Conservation (phyloP, 2,888 invertebrate species). For the Allygus modestus region DNA sequence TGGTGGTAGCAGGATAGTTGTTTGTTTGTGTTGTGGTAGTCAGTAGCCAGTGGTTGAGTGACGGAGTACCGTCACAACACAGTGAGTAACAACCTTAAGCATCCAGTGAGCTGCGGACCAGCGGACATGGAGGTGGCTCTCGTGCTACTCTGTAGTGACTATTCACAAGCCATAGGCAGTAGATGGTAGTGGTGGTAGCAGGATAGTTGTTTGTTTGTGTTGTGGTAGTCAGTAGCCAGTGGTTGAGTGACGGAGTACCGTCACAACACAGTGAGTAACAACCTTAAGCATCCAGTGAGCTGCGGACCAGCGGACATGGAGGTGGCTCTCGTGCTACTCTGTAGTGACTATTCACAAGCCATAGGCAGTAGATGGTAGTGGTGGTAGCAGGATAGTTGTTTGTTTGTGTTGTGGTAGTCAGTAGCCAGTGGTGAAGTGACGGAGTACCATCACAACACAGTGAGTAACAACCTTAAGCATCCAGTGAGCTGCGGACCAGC, state of each 20-base stretch:
- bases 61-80: background rate
- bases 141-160: background rate
- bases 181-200: too few species aligned
- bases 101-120: conserved; percentile 3
- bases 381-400: background rate
- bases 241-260: background rate
- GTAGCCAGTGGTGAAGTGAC: background rate
- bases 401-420: background rate
- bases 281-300: background rate
- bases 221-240: background rate
- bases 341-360: too few species aligned
- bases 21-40: background rate
- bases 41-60: background rate
- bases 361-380: background rate
- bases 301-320: background rate
- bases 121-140: background rate
- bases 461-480: background rate
- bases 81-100: background rate
- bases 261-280: background rate
- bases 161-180: too few species aligned
- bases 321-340: background rate
- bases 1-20: too few species aligned
- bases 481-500: conserved; percentile 8
- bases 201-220: background rate
- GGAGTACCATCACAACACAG: background rate